These are phyloP conservation scores for Halesus radiatus DNA, from an alignment of 1,140 invertebrate genomes.

Conservation along the genomic window DNA sequence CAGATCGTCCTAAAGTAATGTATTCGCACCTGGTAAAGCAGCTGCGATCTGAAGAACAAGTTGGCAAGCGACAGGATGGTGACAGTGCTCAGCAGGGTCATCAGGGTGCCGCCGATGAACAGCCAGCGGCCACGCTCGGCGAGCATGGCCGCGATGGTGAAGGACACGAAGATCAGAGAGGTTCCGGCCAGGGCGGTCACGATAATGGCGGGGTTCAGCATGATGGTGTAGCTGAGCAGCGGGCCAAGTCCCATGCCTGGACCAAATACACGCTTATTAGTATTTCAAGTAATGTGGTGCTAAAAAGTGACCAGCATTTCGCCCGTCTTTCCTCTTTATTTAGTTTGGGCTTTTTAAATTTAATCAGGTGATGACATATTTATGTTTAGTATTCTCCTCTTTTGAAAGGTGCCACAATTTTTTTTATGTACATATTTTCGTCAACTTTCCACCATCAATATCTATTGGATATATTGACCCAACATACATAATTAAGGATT, in stretches of 20 bases:
- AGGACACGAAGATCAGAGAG: conserved; percentile 90
- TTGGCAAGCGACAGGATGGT: conserved; percentile 85
- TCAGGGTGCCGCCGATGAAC: conserved; percentile 85
- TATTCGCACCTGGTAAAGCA: conserved; percentile 83
- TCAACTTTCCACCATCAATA: too few relatives aligned
- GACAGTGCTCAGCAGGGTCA: conserved; percentile 86
- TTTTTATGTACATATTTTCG: too few relatives aligned
- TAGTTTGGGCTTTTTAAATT: too few relatives aligned
- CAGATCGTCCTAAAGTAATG: too few relatives aligned
- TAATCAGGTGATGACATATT: too few relatives aligned
- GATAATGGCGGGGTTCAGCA: conserved; percentile 88
- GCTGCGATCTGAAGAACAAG: conserved; percentile 86
- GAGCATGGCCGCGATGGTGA: conserved; percentile 88
- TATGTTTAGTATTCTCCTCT: too few relatives aligned
- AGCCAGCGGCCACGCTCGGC: conserved; percentile 89
- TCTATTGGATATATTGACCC: too few relatives aligned
- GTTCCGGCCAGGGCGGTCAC: conserved; percentile 90
- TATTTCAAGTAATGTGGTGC: too few relatives aligned
- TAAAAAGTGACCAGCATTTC: too few relatives aligned
- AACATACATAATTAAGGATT: too few relatives aligned
- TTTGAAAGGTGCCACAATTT: too few relatives aligned
- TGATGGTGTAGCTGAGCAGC: conserved; percentile 81
- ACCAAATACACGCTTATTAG: conserved; percentile 53
- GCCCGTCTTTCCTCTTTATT: too few relatives aligned
- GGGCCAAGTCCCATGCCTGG: conserved; percentile 86